These are phyloP conservation scores for Subanguina moxae DNA, from an alignment of 1,140 invertebrate genomes.

Conservation along the genomic window DNA sequence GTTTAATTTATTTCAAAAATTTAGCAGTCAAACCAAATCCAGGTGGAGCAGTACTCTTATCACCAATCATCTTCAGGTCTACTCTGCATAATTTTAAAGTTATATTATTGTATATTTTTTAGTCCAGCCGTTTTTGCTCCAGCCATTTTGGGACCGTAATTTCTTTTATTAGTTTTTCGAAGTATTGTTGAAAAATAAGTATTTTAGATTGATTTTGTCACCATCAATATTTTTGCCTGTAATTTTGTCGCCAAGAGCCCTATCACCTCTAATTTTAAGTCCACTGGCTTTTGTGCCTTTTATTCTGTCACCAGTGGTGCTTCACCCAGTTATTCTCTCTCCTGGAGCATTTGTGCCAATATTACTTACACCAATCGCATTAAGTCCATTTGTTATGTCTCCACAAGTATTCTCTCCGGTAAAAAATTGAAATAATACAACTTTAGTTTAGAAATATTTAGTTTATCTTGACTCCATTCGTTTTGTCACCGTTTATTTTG, in stretches of 20 bases:
- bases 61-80: background rate
- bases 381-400: constrained; percentile 46
- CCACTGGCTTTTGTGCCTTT: constrained; percentile 18
- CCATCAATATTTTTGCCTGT: constrained; percentile 31
- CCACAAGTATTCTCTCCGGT: constrained; percentile 24
- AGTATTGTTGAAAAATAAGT: too few relatives aligned
- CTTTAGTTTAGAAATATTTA: too few relatives aligned
- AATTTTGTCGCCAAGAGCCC: constrained; percentile 46
- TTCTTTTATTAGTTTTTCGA: constrained; percentile 37
- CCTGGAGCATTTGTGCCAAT: constrained; percentile 34
- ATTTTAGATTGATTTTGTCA: constrained; percentile 11
- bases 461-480: too few relatives aligned
- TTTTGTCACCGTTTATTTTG: too few relatives aligned
- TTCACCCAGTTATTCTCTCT: constrained; percentile 40
- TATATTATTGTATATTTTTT: too few relatives aligned
- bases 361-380: constrained; percentile 39
- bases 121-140: constrained; percentile 45
- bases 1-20: background rate
- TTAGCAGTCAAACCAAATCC: background rate
- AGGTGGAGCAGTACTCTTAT: background rate
- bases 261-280: constrained; percentile 33
- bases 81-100: too few relatives aligned
- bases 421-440: background rate
- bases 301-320: constrained; percentile 7
- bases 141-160: constrained; percentile 44